Evolutionary conservation across 2,888 invertebrate genomes (phyloP).

Genomic region (Diarsia brunnea): DNA sequence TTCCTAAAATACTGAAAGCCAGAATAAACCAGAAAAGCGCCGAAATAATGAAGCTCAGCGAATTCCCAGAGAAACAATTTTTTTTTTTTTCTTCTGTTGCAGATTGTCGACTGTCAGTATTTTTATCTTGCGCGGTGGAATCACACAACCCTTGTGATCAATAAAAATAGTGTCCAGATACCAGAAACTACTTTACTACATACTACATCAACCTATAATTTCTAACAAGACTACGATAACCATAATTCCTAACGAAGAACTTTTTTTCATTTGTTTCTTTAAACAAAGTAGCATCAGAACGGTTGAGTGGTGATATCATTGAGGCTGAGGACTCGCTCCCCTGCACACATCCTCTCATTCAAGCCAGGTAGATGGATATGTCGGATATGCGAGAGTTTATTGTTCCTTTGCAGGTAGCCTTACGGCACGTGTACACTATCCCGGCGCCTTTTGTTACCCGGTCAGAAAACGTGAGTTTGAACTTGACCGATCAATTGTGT

Average conservation of each 20-base stretch:
- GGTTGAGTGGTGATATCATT: slow-evolving; percentile 64
- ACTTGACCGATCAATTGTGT: slow-evolving; percentile 13
- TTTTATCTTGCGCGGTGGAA: neutral
- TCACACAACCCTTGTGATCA: neutral
- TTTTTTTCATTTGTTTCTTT: neutral
- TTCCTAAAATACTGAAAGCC: too few species aligned
- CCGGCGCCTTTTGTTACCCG: slow-evolving; percentile 14
- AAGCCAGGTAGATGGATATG: slow-evolving; percentile 66
- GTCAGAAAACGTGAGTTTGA: neutral
- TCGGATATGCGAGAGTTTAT: slow-evolving; percentile 58
- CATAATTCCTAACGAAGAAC: neutral
- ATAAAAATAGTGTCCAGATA: too few species aligned
- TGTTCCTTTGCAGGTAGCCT: slow-evolving; percentile 62
- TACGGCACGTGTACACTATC: slow-evolving; percentile 33
- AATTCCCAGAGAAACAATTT: too few species aligned
- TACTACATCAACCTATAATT: too few species aligned
- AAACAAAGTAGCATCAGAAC: slow-evolving; percentile 55
- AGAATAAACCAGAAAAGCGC: too few species aligned
- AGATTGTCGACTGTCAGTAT: too few species aligned
- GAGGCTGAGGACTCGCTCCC: slow-evolving; percentile 60
- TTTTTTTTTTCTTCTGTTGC: too few species aligned
- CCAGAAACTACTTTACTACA: too few species aligned
- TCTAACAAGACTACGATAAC: neutral
- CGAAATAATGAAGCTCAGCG: too few species aligned
- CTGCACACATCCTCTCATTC: slow-evolving; percentile 70